Evolutionary conservation across 2,113 vertebrate species (phyloP).

Genomic region (Datnioides undecimradiatus): DNA sequence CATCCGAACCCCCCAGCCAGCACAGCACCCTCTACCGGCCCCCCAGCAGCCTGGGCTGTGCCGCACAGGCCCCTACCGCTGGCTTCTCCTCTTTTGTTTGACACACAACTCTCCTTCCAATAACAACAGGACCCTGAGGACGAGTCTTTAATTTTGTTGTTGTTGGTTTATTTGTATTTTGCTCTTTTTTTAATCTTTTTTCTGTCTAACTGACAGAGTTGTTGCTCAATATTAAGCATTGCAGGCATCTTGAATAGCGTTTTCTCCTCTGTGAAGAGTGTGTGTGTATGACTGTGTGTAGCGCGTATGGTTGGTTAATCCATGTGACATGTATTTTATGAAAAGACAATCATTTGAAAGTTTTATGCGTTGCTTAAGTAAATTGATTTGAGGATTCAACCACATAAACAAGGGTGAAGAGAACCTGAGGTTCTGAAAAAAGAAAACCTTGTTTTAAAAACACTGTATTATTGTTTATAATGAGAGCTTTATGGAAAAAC

Average conservation of each 20-base stretch:
- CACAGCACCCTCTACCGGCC: conserved; percentile 92
- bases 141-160: conserved; percentile 69
- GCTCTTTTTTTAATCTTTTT: conserved; percentile 37
- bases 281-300: conserved; percentile 61
- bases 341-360: conserved; percentile 84
- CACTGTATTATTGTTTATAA: conserved; percentile 67
- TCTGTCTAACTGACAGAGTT: conserved; percentile 64
- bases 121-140: conserved; percentile 72
- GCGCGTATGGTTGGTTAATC: conserved; percentile 58
- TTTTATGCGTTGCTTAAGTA: conserved; percentile 69
- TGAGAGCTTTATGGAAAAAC: conserved; percentile 74
- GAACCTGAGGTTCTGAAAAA: conserved; percentile 60
- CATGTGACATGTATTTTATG: conserved; percentile 70
- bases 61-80: conserved; percentile 91
- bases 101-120: conserved; percentile 79
- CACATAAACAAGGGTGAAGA: conserved; percentile 50
- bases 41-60: conserved; percentile 93
- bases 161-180: conserved; percentile 72
- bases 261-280: conserved; percentile 76
- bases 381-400: conserved; percentile 59
- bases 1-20: conserved; percentile 89
- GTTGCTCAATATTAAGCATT: conserved; percentile 70
- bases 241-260: conserved; percentile 71
- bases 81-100: conserved; percentile 99
- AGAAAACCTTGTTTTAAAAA: conserved; percentile 69